Evolutionary conservation across 2,888 invertebrate genomes (phyloP).

Genomic region (Coronaproctus castanopsis): DNA sequence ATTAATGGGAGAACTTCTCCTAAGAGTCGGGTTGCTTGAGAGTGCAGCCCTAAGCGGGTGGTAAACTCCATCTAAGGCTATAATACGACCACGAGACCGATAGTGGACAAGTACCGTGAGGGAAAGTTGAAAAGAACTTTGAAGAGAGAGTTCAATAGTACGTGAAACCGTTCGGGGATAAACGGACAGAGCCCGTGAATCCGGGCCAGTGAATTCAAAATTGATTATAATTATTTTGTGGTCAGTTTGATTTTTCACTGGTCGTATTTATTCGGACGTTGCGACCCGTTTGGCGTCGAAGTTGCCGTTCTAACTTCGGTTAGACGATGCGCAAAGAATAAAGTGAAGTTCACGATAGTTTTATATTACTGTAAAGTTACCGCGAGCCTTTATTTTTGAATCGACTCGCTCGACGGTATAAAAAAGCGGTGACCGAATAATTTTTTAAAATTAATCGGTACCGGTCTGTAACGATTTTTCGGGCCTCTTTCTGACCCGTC

Average conservation of each 20-base stretch:
- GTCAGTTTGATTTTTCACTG: constrained; percentile 2
- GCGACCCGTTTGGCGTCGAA: constrained; percentile 14
- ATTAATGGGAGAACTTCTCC: constrained; percentile 22
- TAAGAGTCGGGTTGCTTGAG: constrained; percentile 38
- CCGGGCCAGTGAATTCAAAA: constrained; percentile 24
- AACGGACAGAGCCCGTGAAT: constrained; percentile 23
- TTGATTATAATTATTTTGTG: neutral
- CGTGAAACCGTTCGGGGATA: too few species aligned
- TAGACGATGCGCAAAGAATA: too few species aligned
- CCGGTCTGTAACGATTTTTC: too few species aligned
- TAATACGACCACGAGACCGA: constrained; percentile 43
- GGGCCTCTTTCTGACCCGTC: too few species aligned
- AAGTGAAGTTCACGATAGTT: too few species aligned
- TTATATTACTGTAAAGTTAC: too few species aligned
- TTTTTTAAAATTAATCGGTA: too few species aligned
- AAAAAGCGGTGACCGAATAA: too few species aligned
- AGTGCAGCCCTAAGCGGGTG: constrained; percentile 40
- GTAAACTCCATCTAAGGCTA: constrained; percentile 38
- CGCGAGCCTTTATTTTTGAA: too few species aligned
- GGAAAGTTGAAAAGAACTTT: constrained; percentile 51
- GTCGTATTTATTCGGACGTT: constrained; percentile 11
- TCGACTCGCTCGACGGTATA: too few species aligned
- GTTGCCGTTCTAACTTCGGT: too few species aligned
- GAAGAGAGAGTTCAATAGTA: constrained; percentile 36
- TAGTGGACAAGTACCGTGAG: constrained; percentile 46